phyloP scores from a whole-genome alignment of 2,113 vertebrate genomes.

The Paradoxurus hermaphroditus region DNA sequence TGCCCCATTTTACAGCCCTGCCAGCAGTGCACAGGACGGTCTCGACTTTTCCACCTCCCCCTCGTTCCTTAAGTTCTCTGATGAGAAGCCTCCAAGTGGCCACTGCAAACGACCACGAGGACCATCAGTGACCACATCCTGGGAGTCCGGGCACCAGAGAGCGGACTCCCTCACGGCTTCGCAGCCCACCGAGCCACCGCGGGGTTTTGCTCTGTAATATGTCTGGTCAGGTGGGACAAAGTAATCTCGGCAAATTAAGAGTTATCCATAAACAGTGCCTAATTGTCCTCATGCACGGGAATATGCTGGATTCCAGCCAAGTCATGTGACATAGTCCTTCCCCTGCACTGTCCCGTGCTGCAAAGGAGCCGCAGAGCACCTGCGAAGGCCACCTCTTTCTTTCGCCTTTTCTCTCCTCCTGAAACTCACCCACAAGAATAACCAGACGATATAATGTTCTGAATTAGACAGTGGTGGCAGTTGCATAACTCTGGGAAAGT shows the following conservation, averaged over 20 bases:
- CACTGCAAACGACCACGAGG: background rate
- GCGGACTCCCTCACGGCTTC: background rate
- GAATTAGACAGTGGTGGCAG: background rate
- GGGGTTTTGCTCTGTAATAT: background rate
- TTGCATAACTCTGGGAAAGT: background rate
- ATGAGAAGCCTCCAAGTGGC: background rate
- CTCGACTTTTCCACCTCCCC: background rate
- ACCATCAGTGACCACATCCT: background rate
- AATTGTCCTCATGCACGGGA: background rate
- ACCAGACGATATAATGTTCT: background rate
- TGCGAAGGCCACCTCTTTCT: background rate
- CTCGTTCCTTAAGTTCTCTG: background rate
- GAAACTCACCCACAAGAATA: background rate
- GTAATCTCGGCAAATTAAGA: background rate
- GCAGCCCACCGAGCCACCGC: background rate
- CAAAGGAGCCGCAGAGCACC: background rate
- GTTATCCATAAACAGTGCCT: background rate
- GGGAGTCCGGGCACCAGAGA: background rate
- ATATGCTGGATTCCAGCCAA: background rate
- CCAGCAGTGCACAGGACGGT: background rate
- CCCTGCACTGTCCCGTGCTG: fast-evolving
- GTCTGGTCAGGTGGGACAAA: background rate
- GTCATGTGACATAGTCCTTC: background rate
- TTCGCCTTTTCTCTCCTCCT: background rate
- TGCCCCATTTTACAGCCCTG: too few species aligned